Conservation (phyloP, 2,113 vertebrate genomes). For the Phalacrocorax aristotelis region DNA sequence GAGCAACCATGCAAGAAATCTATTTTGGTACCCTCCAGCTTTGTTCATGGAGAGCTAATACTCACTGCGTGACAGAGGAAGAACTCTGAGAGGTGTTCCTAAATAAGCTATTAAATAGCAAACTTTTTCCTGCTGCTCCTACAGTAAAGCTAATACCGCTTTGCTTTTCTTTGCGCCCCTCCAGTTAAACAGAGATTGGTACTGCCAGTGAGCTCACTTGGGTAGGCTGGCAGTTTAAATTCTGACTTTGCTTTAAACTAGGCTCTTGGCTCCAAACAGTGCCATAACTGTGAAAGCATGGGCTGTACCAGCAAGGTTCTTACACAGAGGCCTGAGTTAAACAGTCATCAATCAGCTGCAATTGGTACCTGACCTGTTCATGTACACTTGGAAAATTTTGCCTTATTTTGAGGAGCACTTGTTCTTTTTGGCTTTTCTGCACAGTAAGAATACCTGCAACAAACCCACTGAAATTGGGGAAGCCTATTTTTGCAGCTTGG, state of each 20-base stretch:
- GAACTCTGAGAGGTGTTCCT: background rate
- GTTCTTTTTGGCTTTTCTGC: background rate
- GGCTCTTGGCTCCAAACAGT: background rate
- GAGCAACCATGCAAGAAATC: background rate
- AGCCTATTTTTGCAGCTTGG: conserved; percentile 4
- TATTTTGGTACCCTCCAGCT: background rate
- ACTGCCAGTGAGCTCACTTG: background rate
- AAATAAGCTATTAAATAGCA: background rate
- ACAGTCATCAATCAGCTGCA: background rate
- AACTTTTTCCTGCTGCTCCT: background rate
- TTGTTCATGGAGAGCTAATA: background rate
- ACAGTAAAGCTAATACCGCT: background rate
- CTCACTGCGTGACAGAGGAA: background rate
- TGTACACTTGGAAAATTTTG: background rate
- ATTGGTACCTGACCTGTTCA: background rate
- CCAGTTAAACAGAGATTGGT: background rate
- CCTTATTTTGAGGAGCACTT: background rate
- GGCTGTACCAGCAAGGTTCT: background rate
- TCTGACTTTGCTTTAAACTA: background rate
- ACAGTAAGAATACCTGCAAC: background rate
- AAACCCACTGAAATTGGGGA: conserved; percentile 29
- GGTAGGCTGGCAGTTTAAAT: background rate
- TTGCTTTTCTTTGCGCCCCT: background rate
- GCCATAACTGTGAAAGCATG: background rate
- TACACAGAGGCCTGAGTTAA: background rate